These are phyloP conservation scores for Okamejei kenojei DNA, from an alignment of 2,797 vertebrate species.

Conservation along the genomic window DNA sequence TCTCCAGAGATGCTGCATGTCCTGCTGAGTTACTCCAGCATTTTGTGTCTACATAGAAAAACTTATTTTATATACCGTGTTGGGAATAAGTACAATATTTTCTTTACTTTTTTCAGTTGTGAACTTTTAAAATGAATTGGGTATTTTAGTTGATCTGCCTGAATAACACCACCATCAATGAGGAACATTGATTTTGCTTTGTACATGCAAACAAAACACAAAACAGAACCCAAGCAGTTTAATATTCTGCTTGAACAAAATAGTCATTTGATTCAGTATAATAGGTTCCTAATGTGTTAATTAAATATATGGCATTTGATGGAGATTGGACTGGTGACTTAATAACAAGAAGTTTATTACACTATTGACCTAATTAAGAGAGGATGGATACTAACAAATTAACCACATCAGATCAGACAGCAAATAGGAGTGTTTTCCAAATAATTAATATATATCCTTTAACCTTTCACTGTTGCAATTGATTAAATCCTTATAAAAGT, in stretches of 20 bases:
- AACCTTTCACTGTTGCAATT: slow-evolving; percentile 56
- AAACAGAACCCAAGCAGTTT: not conserved
- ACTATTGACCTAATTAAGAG: slow-evolving; percentile 52
- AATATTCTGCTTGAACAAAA: slow-evolving; percentile 13
- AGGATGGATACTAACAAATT: slow-evolving; percentile 49
- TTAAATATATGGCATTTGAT: slow-evolving; percentile 60
- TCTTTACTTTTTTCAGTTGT: not conserved
- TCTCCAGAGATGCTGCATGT: no score
- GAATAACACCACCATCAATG: not conserved
- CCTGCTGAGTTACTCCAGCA: no score
- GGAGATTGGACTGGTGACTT: slow-evolving; percentile 60
- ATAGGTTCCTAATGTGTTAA: slow-evolving; percentile 48
- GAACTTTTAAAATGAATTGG: not conserved
- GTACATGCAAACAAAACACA: not conserved
- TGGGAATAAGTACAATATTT: not conserved
- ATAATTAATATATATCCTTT: slow-evolving; percentile 54
- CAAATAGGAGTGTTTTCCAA: slow-evolving; percentile 48
- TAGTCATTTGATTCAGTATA: not conserved
- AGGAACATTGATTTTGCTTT: not conserved
- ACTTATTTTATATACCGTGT: no score
- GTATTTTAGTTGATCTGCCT: slow-evolving; percentile 13
- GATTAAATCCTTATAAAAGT: slow-evolving; percentile 56
- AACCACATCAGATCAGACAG: slow-evolving; percentile 41
- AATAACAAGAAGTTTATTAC: slow-evolving; percentile 47
- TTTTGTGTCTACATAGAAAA: no score